These are phyloP conservation scores for Kryphioiulus occultus DNA, from an alignment of 2,888 invertebrate genomes.

Conservation along the genomic window DNA sequence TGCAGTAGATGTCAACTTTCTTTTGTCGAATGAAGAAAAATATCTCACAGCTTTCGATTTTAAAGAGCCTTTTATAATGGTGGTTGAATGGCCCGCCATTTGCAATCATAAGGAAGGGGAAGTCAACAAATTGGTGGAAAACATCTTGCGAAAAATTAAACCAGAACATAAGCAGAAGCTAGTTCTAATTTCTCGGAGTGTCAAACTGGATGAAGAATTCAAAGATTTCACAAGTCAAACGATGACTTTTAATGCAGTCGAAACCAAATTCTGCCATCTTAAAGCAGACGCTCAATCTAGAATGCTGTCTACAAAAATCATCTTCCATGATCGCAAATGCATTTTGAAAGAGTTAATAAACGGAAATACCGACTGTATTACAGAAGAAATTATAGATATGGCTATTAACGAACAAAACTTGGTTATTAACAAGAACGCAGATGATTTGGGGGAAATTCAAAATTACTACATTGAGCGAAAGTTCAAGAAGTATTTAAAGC, in stretches of 20 bases:
- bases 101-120: background rate
- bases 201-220: background rate
- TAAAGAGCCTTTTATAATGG: background rate
- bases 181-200: background rate
- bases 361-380: background rate
- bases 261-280: background rate
- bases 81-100: background rate
- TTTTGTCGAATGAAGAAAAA: background rate
- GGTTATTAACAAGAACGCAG: background rate
- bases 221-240: background rate
- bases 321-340: background rate
- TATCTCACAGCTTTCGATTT: background rate
- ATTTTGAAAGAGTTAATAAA: background rate
- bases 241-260: background rate
- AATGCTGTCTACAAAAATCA: background rate
- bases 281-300: background rate
- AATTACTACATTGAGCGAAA: background rate
- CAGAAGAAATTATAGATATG: background rate
- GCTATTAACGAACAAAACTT: background rate
- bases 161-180: slow-evolving; percentile 6
- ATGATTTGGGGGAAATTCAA: background rate
- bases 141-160: background rate
- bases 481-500: background rate
- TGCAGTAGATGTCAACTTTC: background rate
- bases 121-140: background rate